Base-by-base conservation (phyloP, 64 coral and sea anemone genomes). In the Orbicella faveolata region DNA sequence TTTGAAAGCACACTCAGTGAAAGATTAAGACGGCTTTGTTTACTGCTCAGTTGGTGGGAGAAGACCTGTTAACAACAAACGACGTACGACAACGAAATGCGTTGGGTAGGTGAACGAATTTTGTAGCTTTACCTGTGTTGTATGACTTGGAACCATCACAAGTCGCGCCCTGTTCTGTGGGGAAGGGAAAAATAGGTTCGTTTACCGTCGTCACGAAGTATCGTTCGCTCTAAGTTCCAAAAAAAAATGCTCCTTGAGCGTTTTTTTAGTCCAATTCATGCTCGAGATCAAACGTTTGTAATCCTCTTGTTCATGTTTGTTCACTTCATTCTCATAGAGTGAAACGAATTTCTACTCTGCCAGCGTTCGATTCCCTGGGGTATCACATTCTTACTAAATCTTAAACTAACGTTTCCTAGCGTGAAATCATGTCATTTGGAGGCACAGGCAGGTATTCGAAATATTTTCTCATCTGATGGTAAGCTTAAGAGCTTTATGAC, bases 21-120 rank as follows among this genome's bases (percentile, higher is more conserved):
- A 30, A 85, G 64, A 85, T 85, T 72, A 85, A 52, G 37, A 51
- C 67, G 21, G 36, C 63, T 72, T 85, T 85, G 82, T 85, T 85
- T 85, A 85, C 82, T 48, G 15, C 64, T 17, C 82, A 52, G 63
- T 72, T 85, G 82, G 82, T 70, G 82, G 20, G 82, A 39, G 48
- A 68, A 85, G 23, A 54, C 35, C 82, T 85, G 82, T 85, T 85
- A 72, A 85, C 82, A 21, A 85, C 20, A 72, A 41, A 4, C 23
- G 82, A 51, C 65, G 64, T 23, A 72, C 39, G n/a, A 8, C 13
- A 10, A 51, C 26, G 64, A 6, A 70, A 72, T 85, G 63, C 73
- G 9, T 5, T n/a, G 36, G 63, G 82, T 85, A 52, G 73, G 82
- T 73, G n/a, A n/a, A 1, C 0, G 18, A 72, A 35, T 52, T 52